phyloP scores from a whole-genome alignment of 2,888 invertebrate genomes.

The Spatulosminthurus flaviceps region DNA sequence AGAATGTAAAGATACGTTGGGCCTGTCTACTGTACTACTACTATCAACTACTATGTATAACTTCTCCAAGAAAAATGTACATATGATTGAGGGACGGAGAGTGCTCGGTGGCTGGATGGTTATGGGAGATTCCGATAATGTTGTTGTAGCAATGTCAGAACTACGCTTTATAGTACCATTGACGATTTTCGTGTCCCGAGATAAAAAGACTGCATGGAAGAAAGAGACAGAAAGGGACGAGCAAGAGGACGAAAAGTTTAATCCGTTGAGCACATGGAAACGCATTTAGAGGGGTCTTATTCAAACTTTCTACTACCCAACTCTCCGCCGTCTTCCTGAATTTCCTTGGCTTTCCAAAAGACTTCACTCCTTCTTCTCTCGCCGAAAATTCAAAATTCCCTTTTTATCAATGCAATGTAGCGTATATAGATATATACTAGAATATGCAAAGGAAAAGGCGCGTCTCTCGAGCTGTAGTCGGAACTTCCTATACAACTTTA shows the following conservation, averaged over 20 bases:
- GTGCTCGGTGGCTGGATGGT: background rate
- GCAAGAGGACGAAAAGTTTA: conserved; percentile 49
- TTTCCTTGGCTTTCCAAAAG: conserved; percentile 32
- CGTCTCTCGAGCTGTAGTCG: too few relatives aligned
- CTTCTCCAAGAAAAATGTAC: background rate
- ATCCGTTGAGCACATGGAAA: conserved; percentile 58
- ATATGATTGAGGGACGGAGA: background rate
- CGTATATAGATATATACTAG: background rate
- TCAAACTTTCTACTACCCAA: conserved; percentile 40
- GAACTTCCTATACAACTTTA: too few relatives aligned
- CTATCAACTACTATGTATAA: too few relatives aligned
- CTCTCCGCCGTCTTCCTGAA: conserved; percentile 10
- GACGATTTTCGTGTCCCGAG: conserved; percentile 38
- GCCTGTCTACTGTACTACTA: too few relatives aligned
- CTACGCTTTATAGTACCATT: conserved; percentile 30
- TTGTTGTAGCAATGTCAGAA: conserved; percentile 45
- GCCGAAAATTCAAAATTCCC: background rate
- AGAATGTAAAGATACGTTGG: too few relatives aligned
- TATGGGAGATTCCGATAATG: conserved; percentile 52
- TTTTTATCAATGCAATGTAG: background rate
- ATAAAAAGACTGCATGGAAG: conserved; percentile 29
- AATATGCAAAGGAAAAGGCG: background rate
- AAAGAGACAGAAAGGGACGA: conserved; percentile 22
- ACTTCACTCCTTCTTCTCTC: background rate
- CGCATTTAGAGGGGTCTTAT: conserved; percentile 51